Percentiles rank a stretch among this genome's conserved stretches.
Evolutionary conservation across 2,797 vertebrate genomes (phyloP).

Genomic region (Cheirogaleus major): DNA sequence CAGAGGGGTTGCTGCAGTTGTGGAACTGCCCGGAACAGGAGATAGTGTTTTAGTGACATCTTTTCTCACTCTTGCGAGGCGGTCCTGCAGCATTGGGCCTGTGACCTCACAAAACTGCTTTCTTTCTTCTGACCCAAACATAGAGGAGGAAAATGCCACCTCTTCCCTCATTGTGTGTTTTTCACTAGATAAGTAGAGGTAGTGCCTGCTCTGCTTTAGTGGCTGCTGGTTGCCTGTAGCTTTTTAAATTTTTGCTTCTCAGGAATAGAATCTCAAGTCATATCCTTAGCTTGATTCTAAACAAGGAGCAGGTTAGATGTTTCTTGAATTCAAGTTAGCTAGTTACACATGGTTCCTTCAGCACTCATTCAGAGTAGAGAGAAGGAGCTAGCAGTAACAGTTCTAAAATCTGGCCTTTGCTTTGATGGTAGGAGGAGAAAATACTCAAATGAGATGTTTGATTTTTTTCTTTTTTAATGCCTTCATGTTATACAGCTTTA

Average conservation of each 20-base stretch:
- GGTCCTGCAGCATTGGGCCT: fast-evolving
- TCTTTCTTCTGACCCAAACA: fast-evolving
- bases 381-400: not conserved
- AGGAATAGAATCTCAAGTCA: not conserved
- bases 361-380: not conserved
- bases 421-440: not conserved
- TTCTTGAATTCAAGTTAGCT: not conserved
- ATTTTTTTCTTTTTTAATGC: slow-evolving; percentile 35
- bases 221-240: not conserved
- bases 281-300: not conserved
- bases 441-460: not conserved
- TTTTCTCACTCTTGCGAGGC: not conserved
- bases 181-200: not conserved
- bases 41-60: not conserved
- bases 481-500: slow-evolving; percentile 89
- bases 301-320: not conserved
- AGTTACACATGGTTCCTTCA: not conserved
- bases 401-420: not conserved
- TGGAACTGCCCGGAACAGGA: not conserved
- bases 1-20: not conserved
- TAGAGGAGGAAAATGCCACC: not conserved
- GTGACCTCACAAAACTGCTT: not conserved
- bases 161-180: not conserved
- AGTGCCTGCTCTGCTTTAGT: not conserved
- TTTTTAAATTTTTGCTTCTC: not conserved